Evolutionary conservation across 2,888 invertebrate species (phyloP), one percentile per base, ranked within the genome.

Genomic region (Caenorhabditis wallacei): DNA sequence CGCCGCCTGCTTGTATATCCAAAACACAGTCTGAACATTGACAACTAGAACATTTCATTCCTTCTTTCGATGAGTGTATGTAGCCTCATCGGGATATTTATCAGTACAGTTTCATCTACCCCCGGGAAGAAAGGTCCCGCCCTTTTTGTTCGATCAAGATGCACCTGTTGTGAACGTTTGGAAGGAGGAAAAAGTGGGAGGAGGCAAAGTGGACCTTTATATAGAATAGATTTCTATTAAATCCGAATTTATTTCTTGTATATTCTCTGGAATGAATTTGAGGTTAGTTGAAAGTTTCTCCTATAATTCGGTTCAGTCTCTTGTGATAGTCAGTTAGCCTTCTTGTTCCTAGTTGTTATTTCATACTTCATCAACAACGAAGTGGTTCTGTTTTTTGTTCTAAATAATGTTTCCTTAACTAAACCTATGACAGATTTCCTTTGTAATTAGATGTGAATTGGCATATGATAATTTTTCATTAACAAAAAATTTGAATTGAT

Each of bases 71-170:
- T 43, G 0, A 24, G 4, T 24, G 53, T 53, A 24, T 53, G 24
- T 53, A 53, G 53, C 10, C 11, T 53, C 2, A 13, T 24, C 53
- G 30, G 30, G 30, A 5, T 30, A 53, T 22, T 3, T 13, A 40
- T 40, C 40, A 13, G 4, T 7, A 54, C 56, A 35, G 13, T 35
- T 30, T 30, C 30, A 30, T 56, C 56, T 56, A 56, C 35, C 8
- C 0, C n/a, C 18, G 30, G 8, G 11, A 43, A 43, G 13, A 43
- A 43, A 13, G 43, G 20, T 22, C 56, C n/a, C 30, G 54, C 56
- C 56, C 18, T n/a, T n/a, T 56, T 56, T 56, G 35, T n/a, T 56
- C 56, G 35, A 30, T 56, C 56, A 56, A 35, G 56, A 56, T 56
- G 56, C 30, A 56, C 56, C 35, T 54, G 54, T 54, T 54, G 13